phyloP scores from a whole-genome alignment of 2,113 vertebrate species.

The Python bivittatus region DNA sequence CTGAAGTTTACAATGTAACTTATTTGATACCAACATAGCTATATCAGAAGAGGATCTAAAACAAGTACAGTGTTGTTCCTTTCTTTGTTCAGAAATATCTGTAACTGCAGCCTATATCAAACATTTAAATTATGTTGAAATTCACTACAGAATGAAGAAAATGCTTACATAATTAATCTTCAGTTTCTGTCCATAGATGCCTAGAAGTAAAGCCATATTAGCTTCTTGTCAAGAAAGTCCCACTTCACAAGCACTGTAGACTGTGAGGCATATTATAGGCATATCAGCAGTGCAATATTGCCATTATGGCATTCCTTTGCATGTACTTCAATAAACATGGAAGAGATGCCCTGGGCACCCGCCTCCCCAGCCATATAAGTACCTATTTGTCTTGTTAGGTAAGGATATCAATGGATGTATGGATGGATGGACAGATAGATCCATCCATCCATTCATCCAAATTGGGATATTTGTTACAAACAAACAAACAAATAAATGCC shows the following conservation, averaged over 20 bases:
- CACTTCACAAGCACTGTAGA: background rate
- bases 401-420: background rate
- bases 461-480: conserved; percentile 6
- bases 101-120: conserved; percentile 24
- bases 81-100: conserved; percentile 19
- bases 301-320: background rate
- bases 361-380: background rate
- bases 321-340: background rate
- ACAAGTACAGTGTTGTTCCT: conserved; percentile 34
- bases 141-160: background rate
- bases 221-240: background rate
- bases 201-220: background rate
- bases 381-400: background rate
- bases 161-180: background rate
- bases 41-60: conserved; percentile 1
- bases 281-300: background rate
- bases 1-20: conserved; percentile 29
- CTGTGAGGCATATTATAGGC: background rate
- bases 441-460: background rate
- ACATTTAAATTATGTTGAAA: conserved; percentile 22
- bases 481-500: background rate
- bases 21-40: background rate
- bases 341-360: background rate
- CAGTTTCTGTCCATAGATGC: background rate
- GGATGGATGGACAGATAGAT: background rate